Evolutionary conservation across 1,140 invertebrate genomes (phyloP).

Genomic region (Bombus waltoni): DNA sequence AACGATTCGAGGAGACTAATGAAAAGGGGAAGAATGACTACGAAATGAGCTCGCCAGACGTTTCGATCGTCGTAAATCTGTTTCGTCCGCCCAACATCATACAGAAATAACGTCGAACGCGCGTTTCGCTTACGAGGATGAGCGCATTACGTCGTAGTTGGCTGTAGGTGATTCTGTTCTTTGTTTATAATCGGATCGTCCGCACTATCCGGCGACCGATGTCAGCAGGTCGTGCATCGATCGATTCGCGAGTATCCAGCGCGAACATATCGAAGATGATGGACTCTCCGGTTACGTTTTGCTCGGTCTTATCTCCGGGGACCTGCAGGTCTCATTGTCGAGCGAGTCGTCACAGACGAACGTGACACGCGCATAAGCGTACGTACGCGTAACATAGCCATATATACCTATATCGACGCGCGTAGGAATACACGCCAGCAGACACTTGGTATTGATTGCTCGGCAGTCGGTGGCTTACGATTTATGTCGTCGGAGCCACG

Average conservation of each 20-base stretch:
- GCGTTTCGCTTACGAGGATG: neutral
- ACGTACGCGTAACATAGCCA: neutral
- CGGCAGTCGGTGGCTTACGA: conserved; percentile 63
- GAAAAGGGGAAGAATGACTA: conserved; percentile 59
- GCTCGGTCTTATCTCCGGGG: conserved; percentile 20
- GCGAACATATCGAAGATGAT: conserved; percentile 4
- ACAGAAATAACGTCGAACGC: neutral
- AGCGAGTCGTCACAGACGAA: neutral
- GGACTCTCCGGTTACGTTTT: conserved; percentile 16
- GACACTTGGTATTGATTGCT: conserved; percentile 67
- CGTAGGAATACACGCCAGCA: neutral
- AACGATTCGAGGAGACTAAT: conserved; percentile 61
- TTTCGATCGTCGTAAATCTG: conserved; percentile 15
- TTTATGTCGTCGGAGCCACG: conserved; percentile 69
- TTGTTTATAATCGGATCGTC: neutral
- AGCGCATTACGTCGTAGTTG: neutral
- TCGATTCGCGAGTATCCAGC: neutral
- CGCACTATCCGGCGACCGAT: neutral
- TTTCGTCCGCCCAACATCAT: neutral
- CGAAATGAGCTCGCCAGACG: conserved; percentile 40
- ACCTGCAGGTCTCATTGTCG: conserved; percentile 28
- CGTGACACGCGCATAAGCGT: neutral
- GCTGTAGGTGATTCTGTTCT: too few species aligned
- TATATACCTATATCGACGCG: too few species aligned
- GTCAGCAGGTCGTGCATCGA: neutral